Percentiles rank a stretch among this genome's conserved stretches.
These are phyloP conservation scores for Triplophysa rosa DNA, from an alignment of 2,113 vertebrate genomes.

Conservation along the genomic window DNA sequence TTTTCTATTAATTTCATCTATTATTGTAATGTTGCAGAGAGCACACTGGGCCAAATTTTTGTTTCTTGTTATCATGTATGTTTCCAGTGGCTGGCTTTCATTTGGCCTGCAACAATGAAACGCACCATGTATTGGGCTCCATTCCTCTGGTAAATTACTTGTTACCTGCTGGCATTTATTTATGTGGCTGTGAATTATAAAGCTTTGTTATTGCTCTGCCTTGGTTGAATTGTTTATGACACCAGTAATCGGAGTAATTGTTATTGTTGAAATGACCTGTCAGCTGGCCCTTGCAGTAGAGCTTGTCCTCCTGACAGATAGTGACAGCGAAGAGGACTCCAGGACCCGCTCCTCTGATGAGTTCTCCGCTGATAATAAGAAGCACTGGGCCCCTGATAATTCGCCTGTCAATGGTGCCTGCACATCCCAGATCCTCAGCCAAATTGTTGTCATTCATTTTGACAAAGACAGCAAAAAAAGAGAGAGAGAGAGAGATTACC, in stretches of 20 bases:
- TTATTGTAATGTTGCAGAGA: not conserved
- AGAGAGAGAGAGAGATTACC: slow-evolving; percentile 71
- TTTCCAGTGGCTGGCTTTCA: slow-evolving; percentile 25
- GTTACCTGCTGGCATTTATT: slow-evolving; percentile 96
- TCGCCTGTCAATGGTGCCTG: slow-evolving; percentile 98
- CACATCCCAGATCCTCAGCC: slow-evolving; percentile 85
- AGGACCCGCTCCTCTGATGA: slow-evolving; percentile 88
- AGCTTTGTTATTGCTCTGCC: slow-evolving; percentile 93
- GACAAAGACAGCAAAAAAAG: slow-evolving; percentile 78
- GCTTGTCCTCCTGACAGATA: slow-evolving; percentile 95
- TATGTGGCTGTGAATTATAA: slow-evolving; percentile 94
- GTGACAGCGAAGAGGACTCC: slow-evolving; percentile 90
- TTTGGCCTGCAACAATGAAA: slow-evolving; percentile 74
- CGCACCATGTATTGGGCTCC: slow-evolving; percentile 76
- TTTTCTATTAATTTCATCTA: not conserved
- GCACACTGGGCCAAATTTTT: not conserved
- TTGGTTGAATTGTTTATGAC: slow-evolving; percentile 99
- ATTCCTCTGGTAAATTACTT: slow-evolving; percentile 88
- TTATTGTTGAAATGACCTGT: slow-evolving; percentile 99
- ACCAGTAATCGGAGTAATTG: slow-evolving; percentile 99
- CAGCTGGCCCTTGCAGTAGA: slow-evolving; percentile 88
- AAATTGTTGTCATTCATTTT: slow-evolving; percentile 96
- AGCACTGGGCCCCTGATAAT: slow-evolving; percentile 95
- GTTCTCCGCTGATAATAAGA: slow-evolving; percentile 98
- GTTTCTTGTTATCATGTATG: slow-evolving; percentile 28